phyloP scores from a whole-genome alignment of 2,797 vertebrate genomes.

The Anisognathus igniventris region DNA sequence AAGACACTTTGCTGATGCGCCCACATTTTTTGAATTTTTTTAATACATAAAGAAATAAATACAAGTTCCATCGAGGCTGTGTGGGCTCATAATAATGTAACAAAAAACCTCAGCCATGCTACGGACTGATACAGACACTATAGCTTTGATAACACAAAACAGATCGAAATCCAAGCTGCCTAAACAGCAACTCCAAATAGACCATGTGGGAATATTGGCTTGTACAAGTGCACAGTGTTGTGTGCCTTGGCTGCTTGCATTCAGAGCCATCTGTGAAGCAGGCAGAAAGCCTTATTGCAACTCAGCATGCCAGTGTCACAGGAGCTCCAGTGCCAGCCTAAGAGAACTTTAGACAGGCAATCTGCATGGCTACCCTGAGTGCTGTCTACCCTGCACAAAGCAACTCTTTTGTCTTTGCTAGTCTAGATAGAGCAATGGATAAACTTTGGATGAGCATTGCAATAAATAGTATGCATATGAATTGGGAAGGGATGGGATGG shows the following conservation, averaged over 20 bases:
- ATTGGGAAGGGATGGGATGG: not conserved
- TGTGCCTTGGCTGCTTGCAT: conserved; percentile 1
- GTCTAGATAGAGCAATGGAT: not conserved
- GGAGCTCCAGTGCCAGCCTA: not conserved
- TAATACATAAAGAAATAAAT: not conserved
- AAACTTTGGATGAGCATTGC: not conserved
- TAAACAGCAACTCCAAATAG: not conserved
- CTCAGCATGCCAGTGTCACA: not conserved
- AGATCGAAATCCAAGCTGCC: conserved; percentile 9
- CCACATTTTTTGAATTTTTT: not conserved
- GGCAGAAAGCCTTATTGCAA: not conserved
- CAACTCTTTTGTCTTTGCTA: not conserved
- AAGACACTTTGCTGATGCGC: not conserved
- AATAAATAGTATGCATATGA: too few species aligned
- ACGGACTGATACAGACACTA: not conserved
- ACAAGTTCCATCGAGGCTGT: not conserved
- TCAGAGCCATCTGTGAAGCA: conserved; percentile 47
- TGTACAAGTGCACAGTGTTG: not conserved
- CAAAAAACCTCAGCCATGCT: not conserved
- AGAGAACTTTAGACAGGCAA: not conserved
- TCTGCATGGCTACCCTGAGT: not conserved
- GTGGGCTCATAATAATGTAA: not conserved
- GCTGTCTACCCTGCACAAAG: not conserved
- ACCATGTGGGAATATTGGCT: conserved; percentile 16
- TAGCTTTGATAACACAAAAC: not conserved